These are phyloP conservation scores for Eurystomus gularis DNA, from an alignment of 2,113 vertebrate species.

Conservation along the genomic window DNA sequence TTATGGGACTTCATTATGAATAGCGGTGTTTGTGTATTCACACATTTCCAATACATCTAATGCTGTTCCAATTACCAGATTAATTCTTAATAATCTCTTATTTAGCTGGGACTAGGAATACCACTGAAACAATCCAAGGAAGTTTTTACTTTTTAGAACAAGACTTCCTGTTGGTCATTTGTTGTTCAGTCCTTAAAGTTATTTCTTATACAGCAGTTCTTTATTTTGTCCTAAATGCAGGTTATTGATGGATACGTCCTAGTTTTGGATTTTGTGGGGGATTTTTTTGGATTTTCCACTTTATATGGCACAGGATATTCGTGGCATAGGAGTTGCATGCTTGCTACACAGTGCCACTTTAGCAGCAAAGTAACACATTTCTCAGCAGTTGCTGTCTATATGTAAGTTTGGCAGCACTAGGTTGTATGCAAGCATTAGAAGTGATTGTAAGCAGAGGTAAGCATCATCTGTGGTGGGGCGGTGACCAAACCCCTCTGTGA, in stretches of 20 bases:
- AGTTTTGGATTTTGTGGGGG: background rate
- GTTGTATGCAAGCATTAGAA: background rate
- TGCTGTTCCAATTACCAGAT: background rate
- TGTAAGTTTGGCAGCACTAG: background rate
- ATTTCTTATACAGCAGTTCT: background rate
- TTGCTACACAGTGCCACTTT: background rate
- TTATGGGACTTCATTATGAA: background rate
- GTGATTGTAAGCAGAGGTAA: background rate
- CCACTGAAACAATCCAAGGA: background rate
- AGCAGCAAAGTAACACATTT: background rate
- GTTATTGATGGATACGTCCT: background rate
- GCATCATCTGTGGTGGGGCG: background rate
- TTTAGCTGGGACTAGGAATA: background rate
- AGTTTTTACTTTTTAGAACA: background rate
- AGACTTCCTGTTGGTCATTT: background rate
- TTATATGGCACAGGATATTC: background rate
- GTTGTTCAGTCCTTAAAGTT: background rate
- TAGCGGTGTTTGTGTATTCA: background rate
- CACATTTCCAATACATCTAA: background rate
- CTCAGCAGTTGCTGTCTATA: background rate
- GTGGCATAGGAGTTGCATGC: background rate
- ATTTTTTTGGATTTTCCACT: background rate
- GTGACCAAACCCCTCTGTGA: too few species aligned
- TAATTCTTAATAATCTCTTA: background rate
- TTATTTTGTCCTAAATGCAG: background rate